Evolutionary conservation across 2,888 invertebrate species (phyloP), one percentile per base, ranked within the genome.

Genomic region (Phymatocera aterrima): DNA sequence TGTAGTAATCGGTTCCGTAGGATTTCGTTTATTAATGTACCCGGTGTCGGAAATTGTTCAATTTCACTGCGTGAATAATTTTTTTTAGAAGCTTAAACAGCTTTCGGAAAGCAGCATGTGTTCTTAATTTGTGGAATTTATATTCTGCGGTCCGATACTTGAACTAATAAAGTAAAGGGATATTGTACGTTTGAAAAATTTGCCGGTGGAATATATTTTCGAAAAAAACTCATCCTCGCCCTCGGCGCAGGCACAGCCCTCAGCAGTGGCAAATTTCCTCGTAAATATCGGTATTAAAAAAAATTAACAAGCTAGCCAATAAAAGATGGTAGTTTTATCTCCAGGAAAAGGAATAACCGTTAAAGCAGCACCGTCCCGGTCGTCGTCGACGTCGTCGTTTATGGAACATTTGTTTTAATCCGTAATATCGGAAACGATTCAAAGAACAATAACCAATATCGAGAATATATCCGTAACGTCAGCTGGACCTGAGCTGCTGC

Each of bases 371-470:
- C 37, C 64, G 34, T 10, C 2, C n/a, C 24, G n/a, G 2, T 10
- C 4, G 1, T 8, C 68, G 10, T n/a, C 18, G 21, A 3, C 21
- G 5, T 64, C 18, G 64, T 64, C 51, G 31, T 72, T 51, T 72
- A 51, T 72, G 48, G 51, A 51, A 51, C 43, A 31, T 31, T 72
- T n/a, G n/a, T n/a, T 72, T 72, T 51, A 72, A 72, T 72, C 51
- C 43, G 34, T 51, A 51, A 72, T 72, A 72, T 72, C n/a, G 51
- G 51, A 72, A 72, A 72, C 72, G 72, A 48, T 48, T 68, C 68
- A 46, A 64, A 68, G 68, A 68, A 68, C 68, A 68, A 68, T 68
- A 68, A 68, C 68, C 68, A 46, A 68, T 68, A 68, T 46, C 68
- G 21, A 68, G n/a, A 21, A 64, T n/a, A n/a, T n/a, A n/a, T 64